Evolutionary conservation across 2,888 invertebrate genomes (phyloP).

Genomic region (Sthenelais limicola): DNA sequence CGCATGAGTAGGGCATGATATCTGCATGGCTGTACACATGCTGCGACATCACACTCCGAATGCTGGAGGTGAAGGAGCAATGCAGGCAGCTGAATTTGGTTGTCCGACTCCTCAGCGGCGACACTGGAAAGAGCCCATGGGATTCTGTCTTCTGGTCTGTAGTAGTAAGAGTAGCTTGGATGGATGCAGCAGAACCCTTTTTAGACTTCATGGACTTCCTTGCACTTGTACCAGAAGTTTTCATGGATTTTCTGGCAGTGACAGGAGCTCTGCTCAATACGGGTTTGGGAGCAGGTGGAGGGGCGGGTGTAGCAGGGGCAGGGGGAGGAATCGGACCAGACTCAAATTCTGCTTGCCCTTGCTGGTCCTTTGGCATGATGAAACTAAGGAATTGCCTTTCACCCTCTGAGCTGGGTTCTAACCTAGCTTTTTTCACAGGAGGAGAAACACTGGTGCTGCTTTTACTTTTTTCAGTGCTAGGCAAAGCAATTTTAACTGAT

Average conservation of each 20-base stretch:
- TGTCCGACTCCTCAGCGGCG: background rate
- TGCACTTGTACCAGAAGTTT: background rate
- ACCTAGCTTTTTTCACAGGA: background rate
- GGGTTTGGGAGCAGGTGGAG: conserved; percentile 3
- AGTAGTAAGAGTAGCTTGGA: too few species aligned
- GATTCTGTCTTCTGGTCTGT: too few species aligned
- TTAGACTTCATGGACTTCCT: background rate
- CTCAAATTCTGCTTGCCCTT: too few species aligned
- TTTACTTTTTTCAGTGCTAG: too few species aligned
- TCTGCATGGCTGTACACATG: conserved; percentile 53
- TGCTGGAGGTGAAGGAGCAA: conserved; percentile 49
- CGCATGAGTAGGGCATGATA: conserved; percentile 50
- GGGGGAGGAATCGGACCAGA: too few species aligned
- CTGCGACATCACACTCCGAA: conserved; percentile 50
- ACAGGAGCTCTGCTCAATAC: conserved; percentile 17
- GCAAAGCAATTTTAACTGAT: too few species aligned
- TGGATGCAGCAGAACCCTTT: background rate
- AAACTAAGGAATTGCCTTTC: conserved; percentile 29
- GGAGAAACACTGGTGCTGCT: too few species aligned
- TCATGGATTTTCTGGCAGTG: conserved; percentile 30
- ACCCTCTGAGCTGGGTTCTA: conserved; percentile 8
- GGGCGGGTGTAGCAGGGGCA: background rate
- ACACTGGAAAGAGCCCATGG: background rate
- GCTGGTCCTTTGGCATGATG: background rate
- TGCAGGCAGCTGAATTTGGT: conserved; percentile 41